These are phyloP conservation scores for Acronicta psi DNA, from an alignment of 2,888 invertebrate species.

Conservation along the genomic window DNA sequence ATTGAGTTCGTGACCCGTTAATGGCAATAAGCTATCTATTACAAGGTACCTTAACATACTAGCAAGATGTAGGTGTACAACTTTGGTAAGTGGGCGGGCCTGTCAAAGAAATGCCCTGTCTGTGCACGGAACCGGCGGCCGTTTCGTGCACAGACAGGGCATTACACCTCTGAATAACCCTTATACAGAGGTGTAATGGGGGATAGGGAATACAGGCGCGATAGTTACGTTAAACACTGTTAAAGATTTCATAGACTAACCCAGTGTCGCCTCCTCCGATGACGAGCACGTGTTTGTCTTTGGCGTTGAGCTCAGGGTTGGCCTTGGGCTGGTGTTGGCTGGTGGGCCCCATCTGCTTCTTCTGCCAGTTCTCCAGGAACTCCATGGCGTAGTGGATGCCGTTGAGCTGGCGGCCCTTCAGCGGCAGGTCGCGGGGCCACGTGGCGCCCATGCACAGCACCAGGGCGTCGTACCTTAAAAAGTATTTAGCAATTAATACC, in stretches of 20 bases:
- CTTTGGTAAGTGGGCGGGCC: too few relatives aligned
- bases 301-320: constrained; percentile 91
- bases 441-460: constrained; percentile 98
- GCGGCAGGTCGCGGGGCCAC: constrained; percentile 97
- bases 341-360: constrained; percentile 94
- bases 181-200: too few relatives aligned
- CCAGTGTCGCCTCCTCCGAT: constrained; percentile 97
- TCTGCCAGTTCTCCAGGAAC: constrained; percentile 98
- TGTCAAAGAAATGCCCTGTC: too few relatives aligned
- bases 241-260: constrained; percentile 53
- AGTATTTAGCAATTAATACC: background rate
- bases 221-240: too few relatives aligned
- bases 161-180: too few relatives aligned
- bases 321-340: constrained; percentile 68
- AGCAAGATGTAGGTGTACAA: too few relatives aligned
- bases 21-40: too few relatives aligned
- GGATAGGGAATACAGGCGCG: too few relatives aligned
- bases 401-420: constrained; percentile 95
- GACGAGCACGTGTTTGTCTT: constrained; percentile 97
- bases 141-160: too few relatives aligned
- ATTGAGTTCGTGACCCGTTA: too few relatives aligned
- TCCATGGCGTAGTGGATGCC: constrained; percentile 99
- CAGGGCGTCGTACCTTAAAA: constrained; percentile 93
- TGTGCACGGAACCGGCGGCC: too few relatives aligned
- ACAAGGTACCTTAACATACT: too few relatives aligned